phyloP scores from a whole-genome alignment of 1,140 invertebrate genomes.

The Trypoxylus dichotomus region DNA sequence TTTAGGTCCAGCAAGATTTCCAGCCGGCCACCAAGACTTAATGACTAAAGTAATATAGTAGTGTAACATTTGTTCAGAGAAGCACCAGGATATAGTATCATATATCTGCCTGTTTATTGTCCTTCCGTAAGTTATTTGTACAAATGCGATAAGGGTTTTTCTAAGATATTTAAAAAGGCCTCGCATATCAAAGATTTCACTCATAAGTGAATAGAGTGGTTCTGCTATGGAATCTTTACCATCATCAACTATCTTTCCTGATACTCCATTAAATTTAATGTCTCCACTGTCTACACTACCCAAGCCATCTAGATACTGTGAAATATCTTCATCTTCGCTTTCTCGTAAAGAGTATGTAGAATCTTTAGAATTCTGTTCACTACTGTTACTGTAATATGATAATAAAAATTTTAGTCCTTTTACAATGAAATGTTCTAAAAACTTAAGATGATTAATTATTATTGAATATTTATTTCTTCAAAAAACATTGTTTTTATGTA shows the following conservation, averaged over 20 bases:
- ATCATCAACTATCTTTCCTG: constrained; percentile 57
- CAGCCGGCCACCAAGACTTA: constrained; percentile 88
- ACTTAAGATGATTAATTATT: background rate
- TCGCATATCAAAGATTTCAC: constrained; percentile 86
- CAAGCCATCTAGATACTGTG: constrained; percentile 65
- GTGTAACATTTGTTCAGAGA: constrained; percentile 87
- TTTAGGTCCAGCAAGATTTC: constrained; percentile 61
- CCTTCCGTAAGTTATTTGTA: constrained; percentile 88
- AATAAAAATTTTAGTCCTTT: background rate
- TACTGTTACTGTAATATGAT: constrained; percentile 38
- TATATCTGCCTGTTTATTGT: constrained; percentile 91
- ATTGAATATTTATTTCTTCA: background rate
- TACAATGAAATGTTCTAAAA: background rate
- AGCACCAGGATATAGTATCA: constrained; percentile 83
- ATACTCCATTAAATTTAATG: constrained; percentile 50
- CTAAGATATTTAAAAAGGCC: constrained; percentile 86
- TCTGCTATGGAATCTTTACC: constrained; percentile 84
- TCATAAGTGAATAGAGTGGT: constrained; percentile 80
- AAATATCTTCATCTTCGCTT: constrained; percentile 74
- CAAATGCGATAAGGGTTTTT: constrained; percentile 86
- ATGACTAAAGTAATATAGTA: constrained; percentile 82
- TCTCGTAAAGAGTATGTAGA: constrained; percentile 53
- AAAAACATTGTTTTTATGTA: background rate
- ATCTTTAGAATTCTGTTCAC: constrained; percentile 52
- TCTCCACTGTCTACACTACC: constrained; percentile 56